Base-by-base conservation (phyloP, 2,797 vertebrate genomes). In the Pipistrellus nathusii region DNA sequence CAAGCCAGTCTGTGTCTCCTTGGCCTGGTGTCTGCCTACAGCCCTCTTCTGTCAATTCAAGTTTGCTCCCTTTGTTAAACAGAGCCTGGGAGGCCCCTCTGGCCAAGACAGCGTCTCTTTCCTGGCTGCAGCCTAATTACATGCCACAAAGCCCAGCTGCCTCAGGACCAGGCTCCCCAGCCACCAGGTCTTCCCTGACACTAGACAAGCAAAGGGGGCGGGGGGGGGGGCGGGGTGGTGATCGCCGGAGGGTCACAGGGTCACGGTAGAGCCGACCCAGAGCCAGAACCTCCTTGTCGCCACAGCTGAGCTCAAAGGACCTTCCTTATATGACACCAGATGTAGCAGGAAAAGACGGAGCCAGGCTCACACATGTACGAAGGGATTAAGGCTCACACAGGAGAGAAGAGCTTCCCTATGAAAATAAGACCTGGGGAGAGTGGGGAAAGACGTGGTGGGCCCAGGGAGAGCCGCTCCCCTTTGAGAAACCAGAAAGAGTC, bases 51-150 rank as follows among this genome's bases (percentile, higher is more conserved):
- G 62, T 92, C 84, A 75, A 48, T 69, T 85, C 48, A 55, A 88
- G 64, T 75, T 85, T 89, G 66, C 62, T 94, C 23, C 76, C 88
- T 87, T 91, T 77, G 82, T 94, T 91, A 91, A 91, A 35, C 53
- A 94, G 92, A 88, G 73, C 48, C 88, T 64, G 32, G 57, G 88
- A 93, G 72, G 71, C 23, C 68, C 69, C 73, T 89, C 76, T 82
- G 75, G 88, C 90, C 55, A 71, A 57, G 44, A 46, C 25, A 77
- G 53, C 66, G 46, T 78, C 85, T 94, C 72, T 38, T 93, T 59
- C 62, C 55, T 44, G 69, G 86, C 77, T 73, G 17, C 6, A 68
- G 84, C n/a, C 81, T 77, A 89, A 90, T 91, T 71, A 78, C 83
- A 87, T 62, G 53, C 77, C 59, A 48, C 27, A 30, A 71, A 85